Base-by-base conservation (phyloP, 1,140 invertebrate genomes). In the Homarus americanus region DNA sequence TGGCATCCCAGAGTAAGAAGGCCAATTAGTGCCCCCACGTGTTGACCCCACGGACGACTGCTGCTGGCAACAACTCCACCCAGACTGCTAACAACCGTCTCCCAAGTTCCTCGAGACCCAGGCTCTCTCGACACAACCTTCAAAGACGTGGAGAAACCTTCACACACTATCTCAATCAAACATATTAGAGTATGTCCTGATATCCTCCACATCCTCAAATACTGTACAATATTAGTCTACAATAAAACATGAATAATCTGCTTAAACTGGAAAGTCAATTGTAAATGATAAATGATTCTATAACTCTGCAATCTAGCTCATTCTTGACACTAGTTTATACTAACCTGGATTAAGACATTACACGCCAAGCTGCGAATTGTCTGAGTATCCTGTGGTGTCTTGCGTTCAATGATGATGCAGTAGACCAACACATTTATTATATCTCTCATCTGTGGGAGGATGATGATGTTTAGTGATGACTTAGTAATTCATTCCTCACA, bases 391-490 rank as follows among this genome's bases (percentile, higher is more conserved):
- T 91, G 82, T 38, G 85, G 82, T 34, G 86, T 44, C 80, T 92
- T 92, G 4, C 92, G 83, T 82, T 92, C 92, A 53, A 87, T 92
- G 58, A 92, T 91, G 41, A 91, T 87, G 66, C 92, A 91, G 72
- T 87, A 92, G 36, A 92, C 89, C 12, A 92, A 44, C 17, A 92
- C 73, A 80, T 91, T 92, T 28, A 92, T 82, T n/a, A 92, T 91
- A 40, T 92, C 92, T 28, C 88, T 79, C 79, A 92, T 91, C 92
- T 92, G 83, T n/a, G n/a, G n/a, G n/a, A n/a, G n/a, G n/a, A n/a
- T n/a, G n/a, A n/a, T n/a, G n/a, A n/a, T n/a, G n/a, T n/a, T n/a
- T n/a, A n/a, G n/a, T n/a, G n/a, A n/a, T n/a, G n/a, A n/a, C n/a
- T n/a, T n/a, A n/a, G n/a, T n/a, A n/a, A n/a, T n/a, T n/a, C n/a